Evolutionary conservation across 1,140 invertebrate species (phyloP).

Genomic region (Geopemphigus sp.): DNA sequence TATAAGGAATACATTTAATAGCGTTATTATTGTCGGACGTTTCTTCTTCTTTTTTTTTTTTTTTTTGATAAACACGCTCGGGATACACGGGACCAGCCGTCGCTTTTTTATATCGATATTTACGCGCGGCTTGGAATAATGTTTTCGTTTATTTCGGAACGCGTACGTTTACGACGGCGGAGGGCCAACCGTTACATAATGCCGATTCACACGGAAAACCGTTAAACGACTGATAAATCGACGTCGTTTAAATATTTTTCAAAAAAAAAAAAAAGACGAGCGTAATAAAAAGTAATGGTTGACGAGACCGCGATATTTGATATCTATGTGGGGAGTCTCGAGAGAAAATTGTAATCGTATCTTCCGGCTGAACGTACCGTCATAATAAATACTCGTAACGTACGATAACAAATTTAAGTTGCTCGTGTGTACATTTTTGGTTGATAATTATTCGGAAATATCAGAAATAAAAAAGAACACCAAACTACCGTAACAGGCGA

Average conservation of each 20-base stretch:
- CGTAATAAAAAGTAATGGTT: neutral
- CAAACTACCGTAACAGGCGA: no score
- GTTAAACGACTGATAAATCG: neutral
- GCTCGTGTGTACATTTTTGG: neutral
- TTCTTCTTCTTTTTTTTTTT: neutral
- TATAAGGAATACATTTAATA: no score
- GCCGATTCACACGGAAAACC: neutral
- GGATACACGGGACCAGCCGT: neutral
- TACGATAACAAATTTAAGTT: neutral
- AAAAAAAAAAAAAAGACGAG: no score
- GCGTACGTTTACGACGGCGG: neutral
- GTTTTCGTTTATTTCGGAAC: neutral
- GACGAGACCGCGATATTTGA: neutral
- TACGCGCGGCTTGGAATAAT: neutral
- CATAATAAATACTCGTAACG: neutral
- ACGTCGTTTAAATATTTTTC: neutral
- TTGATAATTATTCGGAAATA: neutral
- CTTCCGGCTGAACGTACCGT: neutral
- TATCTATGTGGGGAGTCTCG: neutral
- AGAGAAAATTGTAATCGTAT: neutral
- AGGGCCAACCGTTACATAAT: neutral
- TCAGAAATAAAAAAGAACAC: neutral
- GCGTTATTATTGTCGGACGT: no score
- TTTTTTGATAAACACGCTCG: no score
- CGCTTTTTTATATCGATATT: slow-evolving; percentile 3